A percentile compares a stretch with the other conserved stretches of the same genome.
phyloP scores from a whole-genome alignment of 2,113 vertebrate species.

The Aplodontia rufa region DNA sequence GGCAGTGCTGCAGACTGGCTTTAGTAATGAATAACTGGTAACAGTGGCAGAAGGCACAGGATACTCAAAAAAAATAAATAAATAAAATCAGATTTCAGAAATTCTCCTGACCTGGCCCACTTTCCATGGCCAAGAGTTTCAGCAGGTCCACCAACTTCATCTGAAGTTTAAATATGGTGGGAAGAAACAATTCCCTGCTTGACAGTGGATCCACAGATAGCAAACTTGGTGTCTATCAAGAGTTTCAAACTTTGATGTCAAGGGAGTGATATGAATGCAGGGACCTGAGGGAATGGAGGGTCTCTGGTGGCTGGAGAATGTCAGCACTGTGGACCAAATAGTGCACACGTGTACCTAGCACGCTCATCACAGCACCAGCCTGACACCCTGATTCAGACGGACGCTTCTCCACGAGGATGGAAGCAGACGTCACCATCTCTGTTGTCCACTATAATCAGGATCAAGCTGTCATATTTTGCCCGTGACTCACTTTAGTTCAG shows the following conservation, averaged over 20 bases:
- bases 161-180: neutral
- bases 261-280: neutral
- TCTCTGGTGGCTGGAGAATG: neutral
- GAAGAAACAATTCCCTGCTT: neutral
- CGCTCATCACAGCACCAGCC: neutral
- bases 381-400: rapidly evolving
- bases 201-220: neutral
- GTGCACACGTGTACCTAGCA: neutral
- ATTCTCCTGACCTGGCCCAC: neutral
- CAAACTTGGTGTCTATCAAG: neutral
- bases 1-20: neutral
- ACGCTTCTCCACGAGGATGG: neutral
- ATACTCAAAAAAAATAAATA: neutral
- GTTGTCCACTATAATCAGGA: neutral
- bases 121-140: neutral
- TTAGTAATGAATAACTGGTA: slow-evolving; percentile 56
- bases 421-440: neutral
- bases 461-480: neutral
- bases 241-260: neutral
- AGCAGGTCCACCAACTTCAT: neutral
- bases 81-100: neutral
- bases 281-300: neutral
- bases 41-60: slow-evolving; percentile 39
- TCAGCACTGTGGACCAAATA: neutral
- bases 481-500: neutral